phyloP scores from a whole-genome alignment of 2,113 vertebrate genomes.

The Puffinus mauretanicus region DNA sequence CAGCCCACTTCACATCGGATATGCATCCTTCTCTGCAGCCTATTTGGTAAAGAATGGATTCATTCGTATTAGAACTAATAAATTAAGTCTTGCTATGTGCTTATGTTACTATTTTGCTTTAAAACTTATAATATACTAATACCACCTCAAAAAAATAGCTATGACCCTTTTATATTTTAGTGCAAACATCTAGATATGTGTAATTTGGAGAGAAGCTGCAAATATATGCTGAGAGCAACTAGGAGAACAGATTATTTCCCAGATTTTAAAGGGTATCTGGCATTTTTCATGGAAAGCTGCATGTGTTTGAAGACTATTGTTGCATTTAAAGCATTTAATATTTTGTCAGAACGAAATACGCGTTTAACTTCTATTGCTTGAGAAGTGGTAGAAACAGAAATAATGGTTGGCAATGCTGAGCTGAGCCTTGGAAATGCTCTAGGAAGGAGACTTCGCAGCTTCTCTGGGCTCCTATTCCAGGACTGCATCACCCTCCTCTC shows the following conservation, averaged over 20 bases:
- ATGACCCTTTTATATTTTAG: background rate
- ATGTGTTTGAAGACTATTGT: background rate
- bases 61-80: background rate
- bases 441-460: background rate
- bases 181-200: background rate
- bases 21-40: background rate
- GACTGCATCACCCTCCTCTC: background rate
- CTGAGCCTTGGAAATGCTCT: background rate
- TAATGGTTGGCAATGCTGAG: background rate
- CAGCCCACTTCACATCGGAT: background rate
- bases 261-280: background rate
- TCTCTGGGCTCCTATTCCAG: background rate
- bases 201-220: background rate
- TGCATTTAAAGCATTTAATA: background rate
- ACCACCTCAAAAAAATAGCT: background rate
- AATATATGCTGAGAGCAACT: background rate
- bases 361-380: background rate
- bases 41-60: background rate
- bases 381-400: background rate
- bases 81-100: background rate
- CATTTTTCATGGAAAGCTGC: background rate
- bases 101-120: background rate
- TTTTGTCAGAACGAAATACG: background rate
- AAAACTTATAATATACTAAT: background rate
- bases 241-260: background rate